Conservation (phyloP, 2,888 invertebrate species). For the Cremastinae sp. region DNA sequence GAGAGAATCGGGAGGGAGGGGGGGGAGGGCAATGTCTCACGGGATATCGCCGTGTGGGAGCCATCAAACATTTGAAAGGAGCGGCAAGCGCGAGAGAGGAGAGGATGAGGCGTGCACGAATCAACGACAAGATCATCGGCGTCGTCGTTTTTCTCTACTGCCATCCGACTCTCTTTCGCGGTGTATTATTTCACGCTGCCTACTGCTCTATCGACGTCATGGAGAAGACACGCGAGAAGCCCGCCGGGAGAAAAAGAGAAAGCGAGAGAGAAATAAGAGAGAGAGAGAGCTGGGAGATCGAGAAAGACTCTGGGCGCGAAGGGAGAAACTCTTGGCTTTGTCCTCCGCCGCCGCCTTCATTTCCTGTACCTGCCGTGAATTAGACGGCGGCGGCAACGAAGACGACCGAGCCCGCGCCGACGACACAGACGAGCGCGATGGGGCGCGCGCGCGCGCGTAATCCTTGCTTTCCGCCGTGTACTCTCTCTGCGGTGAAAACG, state of each 20-base stretch:
- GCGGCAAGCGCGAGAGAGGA: constrained; percentile 30
- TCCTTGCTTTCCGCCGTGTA: constrained; percentile 5
- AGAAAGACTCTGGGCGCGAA: neutral
- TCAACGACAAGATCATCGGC: constrained; percentile 40
- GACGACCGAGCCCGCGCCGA: no score
- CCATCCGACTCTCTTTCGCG: neutral
- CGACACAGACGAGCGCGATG: no score
- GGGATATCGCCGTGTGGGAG: constrained; percentile 5
- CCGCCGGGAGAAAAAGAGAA: no score
- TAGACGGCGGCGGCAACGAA: constrained; percentile 53
- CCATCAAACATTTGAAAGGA: constrained; percentile 37
- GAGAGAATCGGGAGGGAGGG: neutral
- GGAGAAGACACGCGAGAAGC: no score
- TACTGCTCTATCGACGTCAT: constrained; percentile 42
- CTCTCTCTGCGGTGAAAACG: constrained; percentile 3
- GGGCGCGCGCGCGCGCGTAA: constrained; percentile 19
- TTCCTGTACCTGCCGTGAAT: constrained; percentile 61
- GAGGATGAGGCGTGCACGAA: constrained; percentile 34
- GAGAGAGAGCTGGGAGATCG: neutral
- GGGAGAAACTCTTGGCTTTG: constrained; percentile 49
- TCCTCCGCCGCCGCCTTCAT: constrained; percentile 61
- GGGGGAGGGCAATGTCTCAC: neutral
- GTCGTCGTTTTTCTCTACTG: no score
- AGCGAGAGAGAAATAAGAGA: no score
- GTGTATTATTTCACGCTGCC: constrained; percentile 15